phyloP scores from a whole-genome alignment of 2,888 invertebrate species.

The Synanthedon andrenaeformis region DNA sequence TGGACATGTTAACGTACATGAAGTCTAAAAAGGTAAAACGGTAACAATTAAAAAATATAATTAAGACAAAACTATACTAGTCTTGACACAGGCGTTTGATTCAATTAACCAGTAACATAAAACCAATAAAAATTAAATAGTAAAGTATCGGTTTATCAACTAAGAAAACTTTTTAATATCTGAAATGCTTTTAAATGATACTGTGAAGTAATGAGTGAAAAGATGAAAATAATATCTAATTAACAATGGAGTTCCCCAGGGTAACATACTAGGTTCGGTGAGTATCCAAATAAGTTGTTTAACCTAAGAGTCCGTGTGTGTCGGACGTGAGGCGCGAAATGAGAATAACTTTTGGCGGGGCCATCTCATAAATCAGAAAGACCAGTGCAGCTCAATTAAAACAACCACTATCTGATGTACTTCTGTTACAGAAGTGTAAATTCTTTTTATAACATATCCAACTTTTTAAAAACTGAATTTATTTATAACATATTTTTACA shows the following conservation, averaged over 20 bases:
- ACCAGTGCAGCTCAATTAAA: slow-evolving; percentile 67
- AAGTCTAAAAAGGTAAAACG: too few relatives aligned
- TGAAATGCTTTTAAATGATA: too few relatives aligned
- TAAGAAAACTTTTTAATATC: too few relatives aligned
- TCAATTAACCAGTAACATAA: too few relatives aligned
- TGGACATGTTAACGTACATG: neutral
- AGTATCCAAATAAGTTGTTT: neutral
- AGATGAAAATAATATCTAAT: too few relatives aligned
- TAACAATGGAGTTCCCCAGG: neutral
- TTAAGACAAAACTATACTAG: too few relatives aligned
- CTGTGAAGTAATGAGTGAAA: too few relatives aligned
- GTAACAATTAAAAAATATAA: too few relatives aligned
- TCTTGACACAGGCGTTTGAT: too few relatives aligned
- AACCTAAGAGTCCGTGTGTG: neutral
- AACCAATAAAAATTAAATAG: too few relatives aligned
- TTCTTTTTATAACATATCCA: slow-evolving; percentile 16
- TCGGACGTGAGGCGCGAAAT: slow-evolving; percentile 39
- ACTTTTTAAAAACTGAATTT: slow-evolving; percentile 34
- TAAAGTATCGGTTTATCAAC: too few relatives aligned
- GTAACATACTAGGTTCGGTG: neutral
- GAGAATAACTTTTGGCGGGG: slow-evolving; percentile 62
- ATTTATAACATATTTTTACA: slow-evolving; percentile 27
- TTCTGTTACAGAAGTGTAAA: slow-evolving; percentile 34
- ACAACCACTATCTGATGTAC: slow-evolving; percentile 57
- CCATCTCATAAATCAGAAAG: slow-evolving; percentile 64